Conservation (phyloP, 2,797 vertebrate species). For the Phyllotis vaccarum region DNA sequence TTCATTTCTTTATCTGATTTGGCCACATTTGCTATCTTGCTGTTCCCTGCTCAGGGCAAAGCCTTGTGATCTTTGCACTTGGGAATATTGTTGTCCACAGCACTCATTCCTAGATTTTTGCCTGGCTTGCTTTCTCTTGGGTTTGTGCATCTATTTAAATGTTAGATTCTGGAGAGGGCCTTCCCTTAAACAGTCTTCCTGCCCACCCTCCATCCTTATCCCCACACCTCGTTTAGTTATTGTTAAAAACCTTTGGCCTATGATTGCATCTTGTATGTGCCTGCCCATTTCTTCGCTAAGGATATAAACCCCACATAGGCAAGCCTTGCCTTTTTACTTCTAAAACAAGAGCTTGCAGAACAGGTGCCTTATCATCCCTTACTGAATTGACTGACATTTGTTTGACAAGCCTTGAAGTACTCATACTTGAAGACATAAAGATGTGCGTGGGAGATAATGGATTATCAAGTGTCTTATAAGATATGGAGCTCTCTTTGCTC, state of each 20-base stretch:
- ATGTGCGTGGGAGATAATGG: not conserved
- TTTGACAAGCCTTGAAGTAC: constrained; percentile 33
- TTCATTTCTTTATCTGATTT: not conserved
- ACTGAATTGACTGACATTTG: constrained; percentile 5
- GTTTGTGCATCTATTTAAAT: constrained; percentile 29
- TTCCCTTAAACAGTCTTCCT: not conserved
- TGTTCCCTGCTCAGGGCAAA: not conserved
- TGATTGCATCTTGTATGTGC: constrained; percentile 29
- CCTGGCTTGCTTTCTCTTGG: not conserved
- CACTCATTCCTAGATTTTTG: not conserved
- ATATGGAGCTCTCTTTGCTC: not conserved
- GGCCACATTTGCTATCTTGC: not conserved
- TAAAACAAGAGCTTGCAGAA: not conserved
- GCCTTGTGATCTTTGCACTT: not conserved
- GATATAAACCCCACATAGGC: not conserved
- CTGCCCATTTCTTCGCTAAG: constrained; percentile 47
- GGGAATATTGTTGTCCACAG: not conserved
- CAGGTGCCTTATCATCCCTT: constrained; percentile 2
- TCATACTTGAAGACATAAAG: not conserved
- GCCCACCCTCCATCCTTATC: not conserved
- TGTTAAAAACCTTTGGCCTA: not conserved
- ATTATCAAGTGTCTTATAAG: not conserved
- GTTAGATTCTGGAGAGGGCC: not conserved
- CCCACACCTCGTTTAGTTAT: not conserved
- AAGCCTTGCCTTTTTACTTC: not conserved